These are phyloP conservation scores for Heliconius hermathena DNA, from an alignment of 1,140 invertebrate species.

Conservation along the genomic window DNA sequence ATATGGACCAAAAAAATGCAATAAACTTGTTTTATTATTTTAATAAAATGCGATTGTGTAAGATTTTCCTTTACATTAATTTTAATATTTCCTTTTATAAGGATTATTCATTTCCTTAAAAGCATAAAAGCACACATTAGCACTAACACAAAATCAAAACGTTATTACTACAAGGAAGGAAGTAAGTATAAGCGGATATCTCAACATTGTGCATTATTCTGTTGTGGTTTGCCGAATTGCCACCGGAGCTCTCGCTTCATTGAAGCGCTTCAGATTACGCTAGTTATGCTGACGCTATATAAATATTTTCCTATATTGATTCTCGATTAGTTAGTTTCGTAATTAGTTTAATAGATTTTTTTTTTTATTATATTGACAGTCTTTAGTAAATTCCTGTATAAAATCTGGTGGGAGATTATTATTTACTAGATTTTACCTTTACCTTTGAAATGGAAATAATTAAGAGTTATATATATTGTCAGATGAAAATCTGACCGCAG, in stretches of 20 bases:
- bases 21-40: too few relatives aligned
- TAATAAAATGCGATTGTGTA: too few relatives aligned
- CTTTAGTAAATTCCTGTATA: too few relatives aligned
- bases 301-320: background rate
- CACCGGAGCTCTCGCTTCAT: background rate
- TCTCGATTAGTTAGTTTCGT: background rate
- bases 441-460: too few relatives aligned
- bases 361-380: too few relatives aligned
- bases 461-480: too few relatives aligned
- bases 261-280: background rate
- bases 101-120: background rate
- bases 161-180: background rate
- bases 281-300: background rate
- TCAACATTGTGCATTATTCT: background rate
- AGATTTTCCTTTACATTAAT: too few relatives aligned
- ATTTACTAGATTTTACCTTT: too few relatives aligned
- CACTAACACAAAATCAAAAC: background rate
- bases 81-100: too few relatives aligned
- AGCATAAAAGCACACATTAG: background rate
- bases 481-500: too few relatives aligned
- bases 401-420: too few relatives aligned
- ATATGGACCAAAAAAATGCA: too few relatives aligned
- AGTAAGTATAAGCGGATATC: background rate
- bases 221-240: slow-evolving; percentile 5
- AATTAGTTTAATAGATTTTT: background rate